Percentiles rank a stretch among this genome's conserved stretches.
phyloP scores from a whole-genome alignment of 2,888 invertebrate species.

The Xestia c-nigrum region DNA sequence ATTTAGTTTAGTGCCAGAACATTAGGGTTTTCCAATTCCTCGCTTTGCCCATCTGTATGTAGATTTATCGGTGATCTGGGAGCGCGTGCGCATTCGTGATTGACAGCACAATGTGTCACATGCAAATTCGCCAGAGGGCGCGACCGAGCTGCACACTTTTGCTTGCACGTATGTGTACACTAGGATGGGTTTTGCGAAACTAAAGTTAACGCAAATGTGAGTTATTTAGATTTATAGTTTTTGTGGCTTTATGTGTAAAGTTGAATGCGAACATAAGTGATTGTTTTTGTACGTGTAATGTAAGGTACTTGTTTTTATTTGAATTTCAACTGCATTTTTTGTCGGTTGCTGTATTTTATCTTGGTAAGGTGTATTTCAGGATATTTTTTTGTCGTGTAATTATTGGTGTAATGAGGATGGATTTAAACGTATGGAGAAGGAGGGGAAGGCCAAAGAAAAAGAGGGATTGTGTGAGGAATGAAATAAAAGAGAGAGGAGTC shows the following conservation, averaged over 20 bases:
- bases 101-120: conserved; percentile 86
- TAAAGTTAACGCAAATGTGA: conserved; percentile 52
- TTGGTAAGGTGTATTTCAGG: not conserved
- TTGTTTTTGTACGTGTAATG: conserved; percentile 44
- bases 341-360: not conserved
- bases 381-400: not conserved
- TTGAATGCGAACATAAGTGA: conserved; percentile 51
- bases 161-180: conserved; percentile 59
- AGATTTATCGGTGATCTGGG: conserved; percentile 76
- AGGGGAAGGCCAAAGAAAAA: too few relatives aligned
- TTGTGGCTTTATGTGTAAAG: conserved; percentile 54
- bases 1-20: conserved; percentile 70
- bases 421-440: too few relatives aligned
- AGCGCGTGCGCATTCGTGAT: conserved; percentile 79
- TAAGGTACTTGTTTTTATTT: conserved; percentile 11
- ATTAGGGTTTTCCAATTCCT: conserved; percentile 77
- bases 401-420: too few relatives aligned
- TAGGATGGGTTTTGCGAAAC: conserved; percentile 56
- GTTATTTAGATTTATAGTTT: conserved; percentile 61
- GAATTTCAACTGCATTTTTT: not conserved
- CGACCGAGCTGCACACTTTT: conserved; percentile 68
- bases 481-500: too few relatives aligned
- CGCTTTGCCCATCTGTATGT: conserved; percentile 74
- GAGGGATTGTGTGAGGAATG: too few relatives aligned
- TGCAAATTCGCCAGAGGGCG: conserved; percentile 78